Evolutionary conservation across 2,797 vertebrate genomes (phyloP).

Genomic region (Numenius phaeopus): DNA sequence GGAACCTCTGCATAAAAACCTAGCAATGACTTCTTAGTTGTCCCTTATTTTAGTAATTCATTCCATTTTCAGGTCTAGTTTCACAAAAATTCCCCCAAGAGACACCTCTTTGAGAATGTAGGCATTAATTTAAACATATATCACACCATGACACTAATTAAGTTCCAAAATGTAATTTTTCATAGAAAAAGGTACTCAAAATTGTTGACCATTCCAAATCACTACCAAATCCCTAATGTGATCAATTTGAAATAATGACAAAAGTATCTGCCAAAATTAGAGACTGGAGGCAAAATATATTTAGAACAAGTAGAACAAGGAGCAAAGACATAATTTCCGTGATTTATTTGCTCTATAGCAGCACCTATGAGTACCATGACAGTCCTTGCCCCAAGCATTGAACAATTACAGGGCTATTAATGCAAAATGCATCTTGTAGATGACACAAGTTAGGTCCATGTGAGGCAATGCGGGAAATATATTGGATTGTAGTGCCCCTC

Average conservation of each 20-base stretch:
- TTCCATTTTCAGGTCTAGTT: background rate
- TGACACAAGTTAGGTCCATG: background rate
- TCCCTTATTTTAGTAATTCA: background rate
- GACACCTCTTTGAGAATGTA: background rate
- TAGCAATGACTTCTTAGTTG: background rate
- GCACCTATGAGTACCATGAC: background rate
- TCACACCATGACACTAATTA: background rate
- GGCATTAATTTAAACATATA: background rate
- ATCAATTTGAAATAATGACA: background rate
- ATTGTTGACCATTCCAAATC: background rate
- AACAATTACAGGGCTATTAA: conserved; percentile 30
- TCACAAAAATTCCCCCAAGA: background rate
- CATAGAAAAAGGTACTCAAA: background rate
- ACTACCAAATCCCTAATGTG: background rate
- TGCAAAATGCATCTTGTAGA: background rate
- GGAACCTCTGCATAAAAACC: background rate
- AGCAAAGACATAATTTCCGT: background rate
- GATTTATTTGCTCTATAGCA: conserved; percentile 28
- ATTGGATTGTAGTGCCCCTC: background rate
- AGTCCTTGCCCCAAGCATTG: conserved; percentile 16
- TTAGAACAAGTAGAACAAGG: background rate
- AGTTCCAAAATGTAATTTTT: conserved; percentile 9
- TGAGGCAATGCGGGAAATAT: background rate
- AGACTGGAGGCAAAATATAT: background rate
- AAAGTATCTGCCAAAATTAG: background rate